A percentile compares a stretch with the other conserved stretches of the same genome.
phyloP scores from a whole-genome alignment of 2,113 vertebrate genomes.

The Plecotus auritus region DNA sequence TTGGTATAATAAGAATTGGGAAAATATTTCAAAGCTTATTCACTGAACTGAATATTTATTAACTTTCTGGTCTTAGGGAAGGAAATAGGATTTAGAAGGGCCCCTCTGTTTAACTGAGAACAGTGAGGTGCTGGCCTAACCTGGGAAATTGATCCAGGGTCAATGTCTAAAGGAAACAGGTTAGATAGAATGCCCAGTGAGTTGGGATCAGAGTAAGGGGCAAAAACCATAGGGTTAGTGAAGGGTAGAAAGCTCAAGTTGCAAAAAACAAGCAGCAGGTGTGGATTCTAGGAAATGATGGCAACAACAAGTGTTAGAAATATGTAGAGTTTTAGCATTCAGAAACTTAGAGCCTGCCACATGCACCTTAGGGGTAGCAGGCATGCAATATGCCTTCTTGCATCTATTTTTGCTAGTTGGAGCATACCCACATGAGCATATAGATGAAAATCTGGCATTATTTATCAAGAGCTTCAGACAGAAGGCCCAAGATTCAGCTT shows the following conservation, averaged over 20 bases:
- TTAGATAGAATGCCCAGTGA: neutral
- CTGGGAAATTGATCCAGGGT: neutral
- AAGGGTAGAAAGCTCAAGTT: neutral
- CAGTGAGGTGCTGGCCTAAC: neutral
- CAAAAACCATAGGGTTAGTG: neutral
- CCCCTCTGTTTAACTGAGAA: neutral
- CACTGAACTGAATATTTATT: neutral
- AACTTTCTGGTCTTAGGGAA: neutral
- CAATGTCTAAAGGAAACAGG: neutral
- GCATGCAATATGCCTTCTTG: neutral
- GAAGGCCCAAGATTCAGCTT: conserved; percentile 34
- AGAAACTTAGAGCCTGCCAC: neutral
- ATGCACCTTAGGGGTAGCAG: neutral
- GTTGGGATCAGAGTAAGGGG: neutral
- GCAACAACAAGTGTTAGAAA: neutral
- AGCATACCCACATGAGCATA: neutral
- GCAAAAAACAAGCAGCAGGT: neutral
- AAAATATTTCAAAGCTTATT: neutral
- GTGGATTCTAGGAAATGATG: neutral
- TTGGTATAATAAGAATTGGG: neutral
- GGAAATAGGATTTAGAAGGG: neutral
- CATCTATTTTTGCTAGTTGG: conserved; percentile 19
- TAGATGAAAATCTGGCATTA: conserved; percentile 22
- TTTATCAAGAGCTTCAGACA: conserved; percentile 28
- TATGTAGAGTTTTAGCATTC: neutral